Evolutionary conservation across 2,797 vertebrate species (phyloP).

Genomic region (Diglossa cyanea): DNA sequence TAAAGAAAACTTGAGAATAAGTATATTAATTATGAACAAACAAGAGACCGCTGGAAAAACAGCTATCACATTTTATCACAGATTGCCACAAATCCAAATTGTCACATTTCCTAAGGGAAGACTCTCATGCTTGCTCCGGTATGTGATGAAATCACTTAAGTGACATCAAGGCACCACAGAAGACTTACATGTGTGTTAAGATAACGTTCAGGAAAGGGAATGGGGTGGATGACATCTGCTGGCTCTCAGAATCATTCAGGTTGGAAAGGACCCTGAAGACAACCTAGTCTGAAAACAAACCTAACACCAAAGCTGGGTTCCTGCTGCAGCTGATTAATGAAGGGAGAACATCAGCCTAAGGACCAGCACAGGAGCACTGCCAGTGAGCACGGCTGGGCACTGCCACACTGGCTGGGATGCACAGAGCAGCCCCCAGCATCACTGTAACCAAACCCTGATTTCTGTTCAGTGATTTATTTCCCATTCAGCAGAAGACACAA

Average conservation of each 20-base stretch:
- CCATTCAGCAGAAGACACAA: neutral
- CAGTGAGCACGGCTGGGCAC: no score
- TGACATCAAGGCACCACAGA: neutral
- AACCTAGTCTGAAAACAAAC: rapidly evolving
- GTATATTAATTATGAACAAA: neutral
- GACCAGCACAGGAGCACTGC: rapidly evolving
- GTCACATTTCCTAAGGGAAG: neutral
- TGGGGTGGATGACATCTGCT: neutral
- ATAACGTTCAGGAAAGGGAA: neutral
- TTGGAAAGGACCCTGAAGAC: neutral
- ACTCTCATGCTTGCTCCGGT: neutral
- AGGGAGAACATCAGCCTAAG: neutral
- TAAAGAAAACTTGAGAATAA: no score
- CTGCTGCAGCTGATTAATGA: rapidly evolving
- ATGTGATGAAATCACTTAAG: neutral
- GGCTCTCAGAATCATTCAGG: neutral
- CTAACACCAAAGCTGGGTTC: no score
- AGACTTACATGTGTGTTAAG: neutral
- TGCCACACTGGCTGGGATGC: rapidly evolving
- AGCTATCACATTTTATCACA: neutral
- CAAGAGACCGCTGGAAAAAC: neutral
- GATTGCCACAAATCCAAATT: neutral
- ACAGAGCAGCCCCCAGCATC: rapidly evolving
- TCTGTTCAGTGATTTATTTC: neutral
- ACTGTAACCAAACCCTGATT: neutral